These are phyloP conservation scores for Sycobia sp. DNA, from an alignment of 1,140 invertebrate species.

Conservation along the genomic window DNA sequence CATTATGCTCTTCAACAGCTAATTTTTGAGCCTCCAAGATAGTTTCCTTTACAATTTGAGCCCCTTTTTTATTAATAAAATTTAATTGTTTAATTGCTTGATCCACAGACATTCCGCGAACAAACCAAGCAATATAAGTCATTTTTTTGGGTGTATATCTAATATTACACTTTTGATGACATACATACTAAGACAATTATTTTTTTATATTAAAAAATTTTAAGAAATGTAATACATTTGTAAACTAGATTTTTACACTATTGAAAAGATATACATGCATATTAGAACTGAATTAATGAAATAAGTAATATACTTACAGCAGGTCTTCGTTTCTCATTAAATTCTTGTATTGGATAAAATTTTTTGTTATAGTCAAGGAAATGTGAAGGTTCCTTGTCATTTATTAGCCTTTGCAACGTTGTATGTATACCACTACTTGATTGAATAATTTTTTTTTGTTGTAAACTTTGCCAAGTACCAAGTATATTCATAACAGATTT, in stretches of 20 bases:
- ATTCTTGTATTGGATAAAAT: conserved; percentile 77
- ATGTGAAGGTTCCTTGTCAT: conserved; percentile 4
- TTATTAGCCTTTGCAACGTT: not conserved
- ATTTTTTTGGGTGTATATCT: conserved; percentile 91
- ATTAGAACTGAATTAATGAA: not conserved
- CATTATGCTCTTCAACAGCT: conserved; percentile 87
- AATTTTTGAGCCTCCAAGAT: conserved; percentile 87
- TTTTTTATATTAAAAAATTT: conserved; percentile 1
- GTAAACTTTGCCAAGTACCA: not conserved
- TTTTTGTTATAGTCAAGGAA: conserved; percentile 74
- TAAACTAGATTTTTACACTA: not conserved
- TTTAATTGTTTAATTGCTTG: conserved; percentile 90
- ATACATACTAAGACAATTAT: conserved; percentile 76
- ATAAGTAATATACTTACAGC: conserved; percentile 69
- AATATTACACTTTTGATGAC: conserved; percentile 80
- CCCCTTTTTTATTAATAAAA: conserved; percentile 85
- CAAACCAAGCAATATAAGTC: conserved; percentile 86
- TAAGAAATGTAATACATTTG: conserved; percentile 29
- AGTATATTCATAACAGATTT: conserved; percentile 1
- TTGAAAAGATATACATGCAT: no score
- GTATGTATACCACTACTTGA: conserved; percentile 34
- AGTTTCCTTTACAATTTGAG: conserved; percentile 76
- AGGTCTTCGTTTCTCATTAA: conserved; percentile 76
- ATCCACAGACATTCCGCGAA: conserved; percentile 90
- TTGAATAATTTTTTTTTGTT: conserved; percentile 11